Conservation (phyloP, 2,888 invertebrate genomes). For the Drosophila cracens region DNA sequence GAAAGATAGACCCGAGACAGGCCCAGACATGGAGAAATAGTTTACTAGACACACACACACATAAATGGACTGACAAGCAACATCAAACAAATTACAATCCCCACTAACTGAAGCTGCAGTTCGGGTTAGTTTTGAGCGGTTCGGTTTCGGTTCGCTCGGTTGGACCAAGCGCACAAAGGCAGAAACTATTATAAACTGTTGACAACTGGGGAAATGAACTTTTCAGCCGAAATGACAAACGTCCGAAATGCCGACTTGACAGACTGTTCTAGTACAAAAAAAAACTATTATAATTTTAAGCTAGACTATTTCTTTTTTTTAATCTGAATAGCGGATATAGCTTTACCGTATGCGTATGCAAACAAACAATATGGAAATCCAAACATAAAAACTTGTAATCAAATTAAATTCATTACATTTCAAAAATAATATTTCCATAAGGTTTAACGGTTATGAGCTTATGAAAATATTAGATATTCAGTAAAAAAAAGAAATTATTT, state of each 20-base stretch:
- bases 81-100: conserved; percentile 65
- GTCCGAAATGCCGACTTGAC: conserved; percentile 36
- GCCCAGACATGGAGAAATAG: conserved; percentile 46
- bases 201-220: conserved; percentile 76
- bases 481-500: neutral
- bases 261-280: conserved; percentile 23
- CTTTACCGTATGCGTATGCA: neutral
- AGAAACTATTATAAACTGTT: conserved; percentile 72
- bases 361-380: neutral
- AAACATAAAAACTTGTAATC: neutral
- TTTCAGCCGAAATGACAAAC: conserved; percentile 69
- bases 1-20: conserved; percentile 54
- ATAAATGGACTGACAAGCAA: conserved; percentile 21
- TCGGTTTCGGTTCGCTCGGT: conserved; percentile 43
- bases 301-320: neutral
- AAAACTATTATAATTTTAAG: conserved; percentile 18
- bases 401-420: neutral
- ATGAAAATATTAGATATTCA: neutral
- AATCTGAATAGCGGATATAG: neutral
- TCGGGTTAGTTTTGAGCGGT: conserved; percentile 43
- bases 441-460: neutral
- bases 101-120: conserved; percentile 18
- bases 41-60: conserved; percentile 27
- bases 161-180: conserved; percentile 46
- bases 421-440: neutral